Percentiles rank a stretch among this genome's conserved stretches.
Conservation (phyloP, 1,140 invertebrate species). For the Geopemphigus sp. region DNA sequence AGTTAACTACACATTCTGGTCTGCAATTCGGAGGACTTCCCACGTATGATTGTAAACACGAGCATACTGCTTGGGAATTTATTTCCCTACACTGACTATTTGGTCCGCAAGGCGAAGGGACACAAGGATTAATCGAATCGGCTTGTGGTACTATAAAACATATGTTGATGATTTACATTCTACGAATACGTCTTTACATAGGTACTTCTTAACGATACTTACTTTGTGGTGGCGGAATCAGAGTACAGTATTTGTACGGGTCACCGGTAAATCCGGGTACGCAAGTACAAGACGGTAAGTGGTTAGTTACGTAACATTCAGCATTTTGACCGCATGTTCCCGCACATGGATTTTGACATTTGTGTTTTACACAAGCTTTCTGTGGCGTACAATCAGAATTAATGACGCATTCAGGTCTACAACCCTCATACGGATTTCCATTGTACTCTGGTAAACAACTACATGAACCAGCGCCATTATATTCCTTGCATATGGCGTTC, state of each 20-base stretch:
- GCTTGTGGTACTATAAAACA: constrained; percentile 53
- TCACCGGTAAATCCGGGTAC: constrained; percentile 57
- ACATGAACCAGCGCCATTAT: constrained; percentile 62
- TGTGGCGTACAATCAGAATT: constrained; percentile 68
- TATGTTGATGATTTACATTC: background rate
- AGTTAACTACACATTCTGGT: constrained; percentile 71
- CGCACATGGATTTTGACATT: constrained; percentile 67
- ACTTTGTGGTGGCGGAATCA: constrained; percentile 57
- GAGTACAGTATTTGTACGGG: constrained; percentile 60
- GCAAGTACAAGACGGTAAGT: constrained; percentile 62
- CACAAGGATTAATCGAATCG: constrained; percentile 55
- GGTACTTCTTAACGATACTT: background rate
- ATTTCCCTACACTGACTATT: constrained; percentile 63
- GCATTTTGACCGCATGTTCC: constrained; percentile 60
- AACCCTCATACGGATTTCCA: constrained; percentile 66
- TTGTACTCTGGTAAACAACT: constrained; percentile 64
- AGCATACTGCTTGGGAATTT: constrained; percentile 65
- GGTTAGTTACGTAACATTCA: constrained; percentile 61
- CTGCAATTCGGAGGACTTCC: constrained; percentile 70
- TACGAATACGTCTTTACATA: too few species aligned
- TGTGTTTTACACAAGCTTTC: constrained; percentile 67
- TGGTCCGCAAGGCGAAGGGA: constrained; percentile 61
- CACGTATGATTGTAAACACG: constrained; percentile 66
- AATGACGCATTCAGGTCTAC: constrained; percentile 68
- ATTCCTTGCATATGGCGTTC: constrained; percentile 64